Evolutionary conservation across 2,888 invertebrate genomes (phyloP).

Genomic region (Tipula unca): DNA sequence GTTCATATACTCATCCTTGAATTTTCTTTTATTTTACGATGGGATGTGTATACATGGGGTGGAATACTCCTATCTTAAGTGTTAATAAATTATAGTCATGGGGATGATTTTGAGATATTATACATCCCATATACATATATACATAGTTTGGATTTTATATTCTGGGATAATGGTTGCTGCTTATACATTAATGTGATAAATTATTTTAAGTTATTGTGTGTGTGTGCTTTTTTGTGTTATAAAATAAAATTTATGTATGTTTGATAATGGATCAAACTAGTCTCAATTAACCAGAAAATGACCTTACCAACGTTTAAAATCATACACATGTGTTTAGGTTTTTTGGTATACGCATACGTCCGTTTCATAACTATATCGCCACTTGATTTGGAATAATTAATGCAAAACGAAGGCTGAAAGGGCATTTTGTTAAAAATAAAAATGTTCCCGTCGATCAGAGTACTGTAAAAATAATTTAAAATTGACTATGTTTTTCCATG

Average conservation of each 20-base stretch:
- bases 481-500: too few relatives aligned
- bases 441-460: too few relatives aligned
- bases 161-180: not conserved
- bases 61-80: not conserved
- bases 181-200: not conserved
- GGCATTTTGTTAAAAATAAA: too few relatives aligned
- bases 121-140: not conserved
- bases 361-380: too few relatives aligned
- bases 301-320: not conserved
- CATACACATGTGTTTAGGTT: not conserved
- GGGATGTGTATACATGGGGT: not conserved
- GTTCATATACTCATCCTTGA: not conserved
- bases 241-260: not conserved
- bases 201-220: not conserved
- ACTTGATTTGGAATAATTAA: too few relatives aligned
- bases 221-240: not conserved
- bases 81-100: slow-evolving; percentile 8
- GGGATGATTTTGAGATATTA: not conserved
- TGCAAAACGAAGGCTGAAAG: too few relatives aligned
- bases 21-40: not conserved
- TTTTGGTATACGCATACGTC: not conserved
- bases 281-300: not conserved
- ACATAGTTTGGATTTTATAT: not conserved
- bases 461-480: too few relatives aligned
- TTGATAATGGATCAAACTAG: not conserved